These are phyloP conservation scores for Onthophagus taurus DNA, from an alignment of 1,140 invertebrate genomes.

Conservation along the genomic window DNA sequence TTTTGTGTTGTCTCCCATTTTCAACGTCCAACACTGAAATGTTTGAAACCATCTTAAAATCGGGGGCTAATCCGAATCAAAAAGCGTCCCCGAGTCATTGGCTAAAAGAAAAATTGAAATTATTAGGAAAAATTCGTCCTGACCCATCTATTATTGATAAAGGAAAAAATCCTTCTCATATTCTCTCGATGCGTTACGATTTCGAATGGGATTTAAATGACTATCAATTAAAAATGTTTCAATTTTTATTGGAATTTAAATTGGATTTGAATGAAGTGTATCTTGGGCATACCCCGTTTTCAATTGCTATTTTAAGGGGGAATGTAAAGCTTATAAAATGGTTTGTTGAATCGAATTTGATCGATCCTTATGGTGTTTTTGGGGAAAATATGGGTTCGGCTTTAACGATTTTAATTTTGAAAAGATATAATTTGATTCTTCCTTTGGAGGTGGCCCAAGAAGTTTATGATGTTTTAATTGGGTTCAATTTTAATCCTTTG, in stretches of 20 bases:
- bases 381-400: slow-evolving; percentile 25
- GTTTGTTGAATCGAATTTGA: slow-evolving; percentile 17
- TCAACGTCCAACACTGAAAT: slow-evolving; percentile 34
- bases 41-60: slow-evolving; percentile 33
- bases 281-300: slow-evolving; percentile 29
- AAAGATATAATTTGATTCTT: slow-evolving; percentile 22
- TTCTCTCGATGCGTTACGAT: slow-evolving; percentile 28
- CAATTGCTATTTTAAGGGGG: slow-evolving; percentile 27
- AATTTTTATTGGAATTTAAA: slow-evolving; percentile 18
- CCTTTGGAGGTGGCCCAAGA: slow-evolving; percentile 17
- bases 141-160: slow-evolving; percentile 13
- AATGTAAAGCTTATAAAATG: slow-evolving; percentile 23
- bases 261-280: slow-evolving; percentile 19
- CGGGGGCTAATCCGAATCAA: slow-evolving; percentile 34
- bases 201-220: slow-evolving; percentile 18
- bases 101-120: slow-evolving; percentile 18
- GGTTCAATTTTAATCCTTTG: slow-evolving; percentile 25
- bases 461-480: slow-evolving; percentile 21
- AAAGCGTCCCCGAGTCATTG: slow-evolving; percentile 23
- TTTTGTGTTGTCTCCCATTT: slow-evolving; percentile 35
- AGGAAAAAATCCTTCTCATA: slow-evolving; percentile 31
- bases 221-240: slow-evolving; percentile 15
- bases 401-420: slow-evolving; percentile 25
- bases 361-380: slow-evolving; percentile 24
- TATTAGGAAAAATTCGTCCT: slow-evolving; percentile 20